Evolutionary conservation across 2,113 vertebrate species (phyloP).

Genomic region (Mungos mungo): DNA sequence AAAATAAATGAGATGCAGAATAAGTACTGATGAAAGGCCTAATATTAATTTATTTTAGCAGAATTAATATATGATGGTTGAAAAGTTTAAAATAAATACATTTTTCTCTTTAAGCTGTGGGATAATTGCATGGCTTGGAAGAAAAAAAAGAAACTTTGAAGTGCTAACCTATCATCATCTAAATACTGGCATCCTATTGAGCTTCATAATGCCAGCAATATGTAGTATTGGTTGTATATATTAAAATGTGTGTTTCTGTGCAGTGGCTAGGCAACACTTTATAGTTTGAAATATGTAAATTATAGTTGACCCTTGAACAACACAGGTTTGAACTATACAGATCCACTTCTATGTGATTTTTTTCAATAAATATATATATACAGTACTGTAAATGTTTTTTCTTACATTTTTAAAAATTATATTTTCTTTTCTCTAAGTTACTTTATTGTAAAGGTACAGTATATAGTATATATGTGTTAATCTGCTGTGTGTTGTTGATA

Average conservation of each 20-base stretch:
- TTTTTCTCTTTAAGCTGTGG: background rate
- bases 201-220: background rate
- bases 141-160: constrained; percentile 10
- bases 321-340: background rate
- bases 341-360: background rate
- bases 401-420: background rate
- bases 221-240: constrained; percentile 21
- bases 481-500: background rate
- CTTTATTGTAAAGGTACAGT: background rate
- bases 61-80: constrained; percentile 9
- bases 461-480: background rate
- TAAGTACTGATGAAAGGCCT: background rate
- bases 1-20: constrained; percentile 19
- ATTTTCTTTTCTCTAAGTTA: background rate
- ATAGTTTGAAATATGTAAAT: constrained; percentile 57
- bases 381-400: background rate
- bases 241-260: constrained; percentile 32
- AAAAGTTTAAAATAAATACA: constrained; percentile 11
- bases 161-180: background rate
- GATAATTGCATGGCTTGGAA: background rate
- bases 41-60: constrained; percentile 42
- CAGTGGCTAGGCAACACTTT: background rate
- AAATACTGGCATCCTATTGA: constrained; percentile 48
- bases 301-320: background rate
- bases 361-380: background rate